A percentile compares a stretch with the other conserved stretches of the same genome.
Conservation (phyloP, 2,888 invertebrate species). For the Disparrhopalites patrizii region DNA sequence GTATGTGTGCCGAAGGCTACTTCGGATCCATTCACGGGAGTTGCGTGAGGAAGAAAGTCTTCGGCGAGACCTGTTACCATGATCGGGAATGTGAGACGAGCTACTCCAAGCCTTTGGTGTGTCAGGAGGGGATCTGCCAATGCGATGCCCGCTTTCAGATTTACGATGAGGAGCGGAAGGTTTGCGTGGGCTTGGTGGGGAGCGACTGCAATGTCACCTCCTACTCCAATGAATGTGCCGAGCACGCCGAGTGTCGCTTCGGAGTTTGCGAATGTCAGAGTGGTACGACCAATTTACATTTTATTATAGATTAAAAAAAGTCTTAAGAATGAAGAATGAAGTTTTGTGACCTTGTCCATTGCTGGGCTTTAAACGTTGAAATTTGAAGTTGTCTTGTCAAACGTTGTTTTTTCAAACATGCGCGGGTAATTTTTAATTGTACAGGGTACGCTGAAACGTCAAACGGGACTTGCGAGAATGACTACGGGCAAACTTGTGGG, state of each 20-base stretch:
- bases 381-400: too few relatives aligned
- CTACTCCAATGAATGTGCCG: constrained; percentile 36
- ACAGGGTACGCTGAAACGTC: constrained; percentile 31
- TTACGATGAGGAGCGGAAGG: constrained; percentile 32
- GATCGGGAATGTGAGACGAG: constrained; percentile 37
- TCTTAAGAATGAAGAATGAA: too few relatives aligned
- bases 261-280: constrained; percentile 37
- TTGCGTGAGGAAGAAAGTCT: constrained; percentile 29
- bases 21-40: constrained; percentile 10
- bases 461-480: constrained; percentile 31
- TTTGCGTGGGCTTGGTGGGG: constrained; percentile 39
- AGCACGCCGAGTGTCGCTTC: constrained; percentile 35
- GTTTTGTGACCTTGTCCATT: too few relatives aligned
- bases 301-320: too few relatives aligned
- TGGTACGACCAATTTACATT: too few relatives aligned
- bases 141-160: constrained; percentile 34
- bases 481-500: constrained; percentile 30
- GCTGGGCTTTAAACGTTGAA: too few relatives aligned
- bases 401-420: too few relatives aligned
- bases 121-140: constrained; percentile 31
- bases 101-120: constrained; percentile 26
- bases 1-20: constrained; percentile 12
- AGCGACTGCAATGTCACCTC: constrained; percentile 36
- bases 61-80: constrained; percentile 36
- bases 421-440: constrained; percentile 4